Percentiles rank a stretch among this genome's conserved stretches.
phyloP scores from a whole-genome alignment of 1,140 invertebrate species.

The Paraescarpia echinospica region DNA sequence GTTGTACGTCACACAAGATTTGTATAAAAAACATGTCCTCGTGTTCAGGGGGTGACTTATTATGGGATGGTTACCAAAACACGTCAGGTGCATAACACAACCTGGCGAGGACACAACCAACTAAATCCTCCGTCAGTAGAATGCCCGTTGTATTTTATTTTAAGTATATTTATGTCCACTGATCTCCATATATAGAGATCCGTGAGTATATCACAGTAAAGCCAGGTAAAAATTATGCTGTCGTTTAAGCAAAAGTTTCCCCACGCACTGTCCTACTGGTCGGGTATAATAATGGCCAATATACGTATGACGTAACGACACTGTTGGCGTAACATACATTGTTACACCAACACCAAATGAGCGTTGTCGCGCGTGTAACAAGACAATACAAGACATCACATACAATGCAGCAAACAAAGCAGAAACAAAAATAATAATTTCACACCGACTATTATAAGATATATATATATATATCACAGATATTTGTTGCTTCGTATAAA shows the following conservation, averaged over 20 bases:
- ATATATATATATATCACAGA: not conserved
- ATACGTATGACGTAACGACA: not conserved
- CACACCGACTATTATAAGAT: not conserved
- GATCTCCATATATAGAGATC: not conserved
- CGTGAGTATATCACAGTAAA: not conserved
- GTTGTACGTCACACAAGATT: not conserved
- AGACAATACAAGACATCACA: not conserved
- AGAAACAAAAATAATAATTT: constrained; percentile 2
- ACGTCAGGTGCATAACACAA: not conserved
- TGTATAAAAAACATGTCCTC: not conserved
- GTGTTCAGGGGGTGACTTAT: not conserved
- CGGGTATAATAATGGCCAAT: not conserved
- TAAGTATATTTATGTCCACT: too few species aligned
- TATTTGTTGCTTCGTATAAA: not conserved
- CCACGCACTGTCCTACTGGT: not conserved
- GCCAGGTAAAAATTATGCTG: not conserved
- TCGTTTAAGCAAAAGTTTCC: not conserved
- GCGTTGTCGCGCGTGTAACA: not conserved
- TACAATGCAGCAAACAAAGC: not conserved
- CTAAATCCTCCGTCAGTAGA: not conserved
- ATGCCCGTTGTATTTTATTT: not conserved
- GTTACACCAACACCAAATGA: not conserved
- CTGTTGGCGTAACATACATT: not conserved
- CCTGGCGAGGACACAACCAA: not conserved
- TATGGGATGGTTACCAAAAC: not conserved